Conservation (phyloP, 2,888 invertebrate genomes). For the Argyra leucocephala region DNA sequence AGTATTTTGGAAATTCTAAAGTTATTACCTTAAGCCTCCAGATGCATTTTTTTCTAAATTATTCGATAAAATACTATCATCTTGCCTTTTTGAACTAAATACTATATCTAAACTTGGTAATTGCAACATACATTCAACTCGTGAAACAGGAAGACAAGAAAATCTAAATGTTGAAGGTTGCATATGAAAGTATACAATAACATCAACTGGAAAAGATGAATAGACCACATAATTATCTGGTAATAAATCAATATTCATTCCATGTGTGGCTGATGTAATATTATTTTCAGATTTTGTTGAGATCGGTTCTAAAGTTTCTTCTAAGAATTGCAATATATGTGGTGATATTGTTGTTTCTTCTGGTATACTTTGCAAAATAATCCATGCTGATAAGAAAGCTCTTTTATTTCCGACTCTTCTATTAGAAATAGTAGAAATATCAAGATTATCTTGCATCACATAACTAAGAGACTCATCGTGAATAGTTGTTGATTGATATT, state of each 20-base stretch:
- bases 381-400: constrained; percentile 86
- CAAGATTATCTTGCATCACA: constrained; percentile 31
- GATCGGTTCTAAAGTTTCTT: constrained; percentile 93
- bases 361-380: constrained; percentile 92
- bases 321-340: constrained; percentile 90
- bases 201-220: constrained; percentile 95
- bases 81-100: constrained; percentile 84
- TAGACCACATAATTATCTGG: constrained; percentile 73
- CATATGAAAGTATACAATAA: constrained; percentile 96
- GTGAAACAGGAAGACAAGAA: constrained; percentile 87
- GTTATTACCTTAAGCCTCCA: constrained; percentile 38
- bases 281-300: constrained; percentile 53
- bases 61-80: constrained; percentile 49
- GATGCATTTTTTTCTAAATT: constrained; percentile 37
- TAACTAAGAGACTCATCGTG: constrained; percentile 49
- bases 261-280: constrained; percentile 32
- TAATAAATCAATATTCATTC: constrained; percentile 48
- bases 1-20: too few relatives aligned
- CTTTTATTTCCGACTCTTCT: constrained; percentile 66
- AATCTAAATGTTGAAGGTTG: constrained; percentile 94
- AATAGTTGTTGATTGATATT: constrained; percentile 68
- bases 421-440: constrained; percentile 22
- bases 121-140: constrained; percentile 91
- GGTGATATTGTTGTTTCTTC: constrained; percentile 97
- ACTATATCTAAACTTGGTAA: constrained; percentile 95